phyloP scores from a whole-genome alignment of 2,113 vertebrate genomes.

The Zosterops lateralis region DNA sequence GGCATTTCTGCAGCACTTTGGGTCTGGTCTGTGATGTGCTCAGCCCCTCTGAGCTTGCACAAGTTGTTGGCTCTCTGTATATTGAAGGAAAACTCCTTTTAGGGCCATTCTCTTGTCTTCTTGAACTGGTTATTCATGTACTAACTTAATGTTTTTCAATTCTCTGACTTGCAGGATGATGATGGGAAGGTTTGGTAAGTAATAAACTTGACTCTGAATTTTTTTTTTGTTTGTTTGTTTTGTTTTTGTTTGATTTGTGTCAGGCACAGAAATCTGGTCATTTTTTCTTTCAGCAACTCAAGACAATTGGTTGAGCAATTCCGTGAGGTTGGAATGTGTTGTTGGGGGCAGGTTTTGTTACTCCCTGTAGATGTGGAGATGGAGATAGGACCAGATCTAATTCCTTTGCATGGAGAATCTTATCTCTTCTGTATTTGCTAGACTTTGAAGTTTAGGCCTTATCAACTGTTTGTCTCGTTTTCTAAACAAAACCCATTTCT shows the following conservation, averaged over 20 bases:
- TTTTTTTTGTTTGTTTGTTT: not conserved
- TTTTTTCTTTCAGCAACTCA: not conserved
- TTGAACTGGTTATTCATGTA: not conserved
- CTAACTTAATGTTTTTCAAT: not conserved
- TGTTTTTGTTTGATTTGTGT: not conserved
- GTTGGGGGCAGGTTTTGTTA: not conserved
- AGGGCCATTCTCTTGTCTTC: not conserved
- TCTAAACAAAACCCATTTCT: not conserved
- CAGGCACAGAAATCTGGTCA: not conserved
- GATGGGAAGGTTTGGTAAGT: constrained; percentile 94
- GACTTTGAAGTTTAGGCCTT: not conserved
- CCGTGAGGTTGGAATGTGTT: not conserved
- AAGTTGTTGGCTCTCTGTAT: not conserved
- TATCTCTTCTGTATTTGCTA: not conserved
- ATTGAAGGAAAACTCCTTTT: not conserved
- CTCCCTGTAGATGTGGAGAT: not conserved
- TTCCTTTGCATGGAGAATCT: not conserved
- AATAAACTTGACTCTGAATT: not conserved
- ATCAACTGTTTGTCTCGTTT: not conserved
- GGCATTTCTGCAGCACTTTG: not conserved
- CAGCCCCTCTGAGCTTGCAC: not conserved
- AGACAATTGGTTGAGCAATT: not conserved
- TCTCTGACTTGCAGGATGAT: constrained; percentile 85
- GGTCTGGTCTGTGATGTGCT: not conserved
- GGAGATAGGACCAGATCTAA: not conserved